Percentiles rank a stretch among this genome's conserved stretches.
Evolutionary conservation across 1,140 invertebrate species (phyloP).

Genomic region (Listronotus bonariensis): DNA sequence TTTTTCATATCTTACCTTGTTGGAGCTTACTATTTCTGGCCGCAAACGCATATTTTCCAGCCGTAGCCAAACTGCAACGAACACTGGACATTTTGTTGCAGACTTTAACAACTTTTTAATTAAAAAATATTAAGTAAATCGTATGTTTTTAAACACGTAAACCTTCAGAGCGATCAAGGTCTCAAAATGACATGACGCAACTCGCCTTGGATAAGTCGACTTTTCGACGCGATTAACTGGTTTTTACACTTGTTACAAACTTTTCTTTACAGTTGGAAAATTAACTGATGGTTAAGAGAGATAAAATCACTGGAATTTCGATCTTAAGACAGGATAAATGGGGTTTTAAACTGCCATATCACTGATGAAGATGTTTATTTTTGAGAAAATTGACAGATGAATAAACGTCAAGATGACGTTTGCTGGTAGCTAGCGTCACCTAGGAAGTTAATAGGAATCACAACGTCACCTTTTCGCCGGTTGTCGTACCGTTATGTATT

Average conservation of each 20-base stretch:
- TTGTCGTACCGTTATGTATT: too few relatives aligned
- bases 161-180: slow-evolving; percentile 33
- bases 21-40: slow-evolving; percentile 47
- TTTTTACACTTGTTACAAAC: background rate
- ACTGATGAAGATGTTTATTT: slow-evolving; percentile 24
- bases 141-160: slow-evolving; percentile 35
- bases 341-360: slow-evolving; percentile 19
- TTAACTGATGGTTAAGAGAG: background rate
- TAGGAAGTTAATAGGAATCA: too few relatives aligned
- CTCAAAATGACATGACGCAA: slow-evolving; percentile 39
- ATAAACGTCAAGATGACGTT: slow-evolving; percentile 2
- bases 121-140: slow-evolving; percentile 12
- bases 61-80: slow-evolving; percentile 48
- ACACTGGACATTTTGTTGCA: slow-evolving; percentile 49
- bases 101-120: slow-evolving; percentile 5
- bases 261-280: background rate
- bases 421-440: background rate
- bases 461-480: too few relatives aligned
- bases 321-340: slow-evolving; percentile 10
- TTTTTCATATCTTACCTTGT: slow-evolving; percentile 43
- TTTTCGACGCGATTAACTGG: background rate
- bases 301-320: slow-evolving; percentile 18
- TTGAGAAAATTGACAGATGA: slow-evolving; percentile 19
- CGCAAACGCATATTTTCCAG: slow-evolving; percentile 50
- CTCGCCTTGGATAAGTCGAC: slow-evolving; percentile 10